A percentile compares a stretch with the other conserved stretches of the same genome.
These are phyloP conservation scores for Himalopsyche kuldschensis DNA, from an alignment of 2,888 invertebrate genomes.

Conservation along the genomic window DNA sequence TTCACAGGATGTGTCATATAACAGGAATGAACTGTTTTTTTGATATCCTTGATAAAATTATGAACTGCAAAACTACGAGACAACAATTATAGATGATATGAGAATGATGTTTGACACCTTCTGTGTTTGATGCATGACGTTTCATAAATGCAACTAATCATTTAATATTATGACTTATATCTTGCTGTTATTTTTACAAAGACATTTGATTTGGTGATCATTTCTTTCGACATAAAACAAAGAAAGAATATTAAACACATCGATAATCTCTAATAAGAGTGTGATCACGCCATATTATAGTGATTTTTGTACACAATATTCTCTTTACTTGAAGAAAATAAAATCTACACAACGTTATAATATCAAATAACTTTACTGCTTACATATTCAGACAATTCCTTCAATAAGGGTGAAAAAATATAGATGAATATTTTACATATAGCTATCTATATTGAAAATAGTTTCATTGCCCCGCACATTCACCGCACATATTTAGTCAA, in stretches of 20 bases:
- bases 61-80: too few relatives aligned
- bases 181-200: background rate
- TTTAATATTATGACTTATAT: background rate
- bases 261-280: background rate
- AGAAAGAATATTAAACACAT: background rate
- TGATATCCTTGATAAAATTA: too few relatives aligned
- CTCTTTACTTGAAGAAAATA: background rate
- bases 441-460: background rate
- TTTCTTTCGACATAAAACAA: background rate
- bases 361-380: background rate
- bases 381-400: conserved; percentile 14
- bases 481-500: background rate
- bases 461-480: background rate
- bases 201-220: background rate
- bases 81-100: too few relatives aligned
- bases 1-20: too few relatives aligned
- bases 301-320: background rate
- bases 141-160: too few relatives aligned
- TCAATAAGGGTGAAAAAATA: conserved; percentile 26
- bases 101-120: too few relatives aligned
- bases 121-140: too few relatives aligned
- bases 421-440: background rate
- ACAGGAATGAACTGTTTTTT: too few relatives aligned
- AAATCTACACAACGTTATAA: background rate
- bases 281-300: background rate